Base-by-base conservation (phyloP, 1,140 invertebrate genomes). In the Xylocopa sonorina region DNA sequence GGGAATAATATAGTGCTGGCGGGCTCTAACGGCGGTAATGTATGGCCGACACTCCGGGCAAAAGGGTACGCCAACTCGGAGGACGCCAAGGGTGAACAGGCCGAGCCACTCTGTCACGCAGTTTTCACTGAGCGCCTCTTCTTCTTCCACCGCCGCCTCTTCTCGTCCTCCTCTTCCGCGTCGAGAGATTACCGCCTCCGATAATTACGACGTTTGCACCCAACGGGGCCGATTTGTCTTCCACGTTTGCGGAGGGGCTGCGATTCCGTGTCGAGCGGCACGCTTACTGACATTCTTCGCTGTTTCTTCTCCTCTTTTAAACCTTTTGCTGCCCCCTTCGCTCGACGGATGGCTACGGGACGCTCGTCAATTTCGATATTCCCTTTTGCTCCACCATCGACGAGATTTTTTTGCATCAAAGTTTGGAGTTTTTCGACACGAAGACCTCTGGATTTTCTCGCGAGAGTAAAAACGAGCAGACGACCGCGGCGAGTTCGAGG, bases 141-240 rank as follows among this genome's bases (percentile, higher is more conserved):
- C 80, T 79, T 84, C 83, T 83, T 83, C 72, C 67, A 67, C 51
- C n/a, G n/a, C n/a, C n/a, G n/a, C n/a, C n/a, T n/a, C 55, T 74
- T 66, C 73, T 79, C 69, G 58, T 82, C 78, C 66, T 77, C 58
- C 74, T 67, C 62, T 76, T 82, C 78, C 74, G 64, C 79, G 81
- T 72, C 81, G 75, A 82, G 86, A 90, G 88, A 89, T 90, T 88
- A 90, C 87, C 66, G 81, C 63, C 82, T 80, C 80, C 87, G 86
- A 89, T 90, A 90, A 90, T 90, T 87, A 88, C 86, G 87, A 90
- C 88, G 80, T 90, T 90, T 88, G 83, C 87, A 89, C 84, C 85
- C 87, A 86, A 81, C 83, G 85, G 84, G 82, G 80, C 80, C 89
- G 82, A 90, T 90, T 90, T 90, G 86, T 90, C 88, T 88, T 90